These are phyloP conservation scores for Junonia oenone DNA, from an alignment of 2,888 invertebrate species.

Conservation along the genomic window DNA sequence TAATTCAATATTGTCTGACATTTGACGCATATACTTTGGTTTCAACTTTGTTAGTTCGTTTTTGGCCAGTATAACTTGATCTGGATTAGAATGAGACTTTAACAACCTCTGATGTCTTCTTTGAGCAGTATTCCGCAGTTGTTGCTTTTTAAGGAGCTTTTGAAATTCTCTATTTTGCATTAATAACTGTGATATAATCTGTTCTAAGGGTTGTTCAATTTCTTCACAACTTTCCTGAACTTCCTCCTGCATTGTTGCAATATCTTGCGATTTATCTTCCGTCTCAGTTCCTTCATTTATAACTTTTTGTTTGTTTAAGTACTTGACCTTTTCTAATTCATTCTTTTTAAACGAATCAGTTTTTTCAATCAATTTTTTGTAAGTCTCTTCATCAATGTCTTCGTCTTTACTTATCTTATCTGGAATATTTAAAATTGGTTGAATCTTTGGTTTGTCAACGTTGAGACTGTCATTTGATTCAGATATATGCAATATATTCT, in stretches of 20 bases:
- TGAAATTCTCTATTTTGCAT: slow-evolving; percentile 92
- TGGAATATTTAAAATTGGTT: slow-evolving; percentile 39
- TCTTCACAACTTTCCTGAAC: slow-evolving; percentile 54
- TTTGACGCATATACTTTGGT: slow-evolving; percentile 58
- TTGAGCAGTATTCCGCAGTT: slow-evolving; percentile 76
- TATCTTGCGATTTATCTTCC: slow-evolving; percentile 53
- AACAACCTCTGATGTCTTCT: slow-evolving; percentile 76
- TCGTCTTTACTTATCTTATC: slow-evolving; percentile 62
- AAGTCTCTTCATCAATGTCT: slow-evolving; percentile 70
- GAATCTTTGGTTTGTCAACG: slow-evolving; percentile 54
- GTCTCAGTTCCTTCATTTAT: slow-evolving; percentile 65
- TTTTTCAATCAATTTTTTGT: slow-evolving; percentile 70
- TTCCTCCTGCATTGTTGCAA: slow-evolving; percentile 38
- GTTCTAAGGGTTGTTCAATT: slow-evolving; percentile 82
- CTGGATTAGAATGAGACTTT: slow-evolving; percentile 73
- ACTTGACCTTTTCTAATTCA: slow-evolving; percentile 72
- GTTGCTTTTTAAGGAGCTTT: slow-evolving; percentile 86
- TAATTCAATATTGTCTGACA: slow-evolving; percentile 53
- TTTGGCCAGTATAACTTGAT: slow-evolving; percentile 68
- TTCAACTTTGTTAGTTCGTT: slow-evolving; percentile 52
- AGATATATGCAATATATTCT: slow-evolving; percentile 81
- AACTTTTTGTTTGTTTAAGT: slow-evolving; percentile 69
- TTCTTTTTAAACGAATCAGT: slow-evolving; percentile 78
- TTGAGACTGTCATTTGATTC: slow-evolving; percentile 83
- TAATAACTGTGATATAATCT: slow-evolving; percentile 89